phyloP scores from a whole-genome alignment of 2,888 invertebrate genomes.

The Venusia cambrica region DNA sequence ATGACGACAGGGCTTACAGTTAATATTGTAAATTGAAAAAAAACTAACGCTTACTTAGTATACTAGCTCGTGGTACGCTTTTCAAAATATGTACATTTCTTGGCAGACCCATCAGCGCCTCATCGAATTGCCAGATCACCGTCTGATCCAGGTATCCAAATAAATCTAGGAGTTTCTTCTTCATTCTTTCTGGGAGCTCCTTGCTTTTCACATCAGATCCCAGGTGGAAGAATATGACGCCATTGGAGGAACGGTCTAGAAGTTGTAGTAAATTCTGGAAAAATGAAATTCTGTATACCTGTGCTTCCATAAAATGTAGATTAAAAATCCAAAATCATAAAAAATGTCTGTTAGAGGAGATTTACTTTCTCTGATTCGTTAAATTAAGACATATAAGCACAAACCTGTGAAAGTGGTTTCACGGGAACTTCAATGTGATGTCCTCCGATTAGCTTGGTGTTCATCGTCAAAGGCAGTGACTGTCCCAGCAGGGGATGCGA shows the following conservation, averaged over 20 bases:
- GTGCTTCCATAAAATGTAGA: too few species aligned
- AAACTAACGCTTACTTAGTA: conserved; percentile 45
- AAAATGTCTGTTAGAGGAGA: too few species aligned
- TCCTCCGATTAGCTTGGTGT: conserved; percentile 48
- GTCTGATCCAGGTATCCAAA: conserved; percentile 61
- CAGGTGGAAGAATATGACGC: conserved; percentile 66
- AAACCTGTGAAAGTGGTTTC: conserved; percentile 35
- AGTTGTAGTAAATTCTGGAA: conserved; percentile 53
- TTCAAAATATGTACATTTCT: conserved; percentile 58
- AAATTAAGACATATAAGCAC: too few species aligned
- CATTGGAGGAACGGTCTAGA: conserved; percentile 55
- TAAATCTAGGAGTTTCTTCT: conserved; percentile 47
- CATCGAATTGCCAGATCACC: conserved; percentile 61
- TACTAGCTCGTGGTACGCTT: conserved; percentile 52
- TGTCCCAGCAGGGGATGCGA: conserved; percentile 49
- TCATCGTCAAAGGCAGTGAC: conserved; percentile 42
- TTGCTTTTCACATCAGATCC: conserved; percentile 53
- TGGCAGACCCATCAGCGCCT: conserved; percentile 42
- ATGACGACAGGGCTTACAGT: too few species aligned
- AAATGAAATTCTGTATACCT: too few species aligned
- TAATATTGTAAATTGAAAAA: background rate
- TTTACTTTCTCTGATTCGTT: too few species aligned
- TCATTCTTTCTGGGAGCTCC: conserved; percentile 44
- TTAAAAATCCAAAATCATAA: too few species aligned
- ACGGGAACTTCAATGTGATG: conserved; percentile 44